Evolutionary conservation across 2,113 vertebrate genomes (phyloP), one percentile per base, ranked within the genome.

Genomic region (Meleagris gallopavo): DNA sequence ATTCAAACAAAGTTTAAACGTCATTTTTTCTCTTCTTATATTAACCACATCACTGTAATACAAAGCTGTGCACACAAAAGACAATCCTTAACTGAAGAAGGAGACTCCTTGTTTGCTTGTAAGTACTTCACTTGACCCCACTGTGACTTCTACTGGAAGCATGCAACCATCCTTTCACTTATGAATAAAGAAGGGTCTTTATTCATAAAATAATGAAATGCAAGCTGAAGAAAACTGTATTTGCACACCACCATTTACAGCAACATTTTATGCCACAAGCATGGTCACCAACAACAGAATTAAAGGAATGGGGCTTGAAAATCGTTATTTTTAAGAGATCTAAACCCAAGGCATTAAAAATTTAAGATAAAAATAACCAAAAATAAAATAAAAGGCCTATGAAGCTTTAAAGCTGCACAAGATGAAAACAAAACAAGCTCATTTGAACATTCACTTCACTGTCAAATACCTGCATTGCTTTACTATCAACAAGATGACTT

Each of bases 1-100:
- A 91, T 89, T 80, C 88, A 96, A 96, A 93, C 2, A 89, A 1
- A 40, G 13, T 96, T 95, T 94, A 48, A 48, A 88, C 1, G 1
- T 29, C 11, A 88, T 76, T 89, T 58, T 50, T 11, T 32, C 6
- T 57, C 19, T 24, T 6, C 12, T 84, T 76, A 62, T 8, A 86
- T 3, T 58, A 32, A 58, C 29, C 22, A 27, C 21, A 21, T 74
- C 90, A 64, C 46, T 46, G 43, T 36, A 79, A 83, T 34, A 22
- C 19, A 70, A 69, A 89, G 20, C 10, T 78, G 25, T 27, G 38
- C 30, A 21, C 15, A 30, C 15, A 45, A 24, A 21, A 13, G 18
- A 54, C n/a, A 74, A 88, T 11, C 12, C 32, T 18, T 55, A 86
- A 77, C 8, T 48, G 29, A 79, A 52, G 12, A 64, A 55, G 15